A percentile compares a stretch with the other conserved stretches of the same genome.
Conservation (phyloP, 2,888 invertebrate genomes). For the Chaitophorus viminalis region DNA sequence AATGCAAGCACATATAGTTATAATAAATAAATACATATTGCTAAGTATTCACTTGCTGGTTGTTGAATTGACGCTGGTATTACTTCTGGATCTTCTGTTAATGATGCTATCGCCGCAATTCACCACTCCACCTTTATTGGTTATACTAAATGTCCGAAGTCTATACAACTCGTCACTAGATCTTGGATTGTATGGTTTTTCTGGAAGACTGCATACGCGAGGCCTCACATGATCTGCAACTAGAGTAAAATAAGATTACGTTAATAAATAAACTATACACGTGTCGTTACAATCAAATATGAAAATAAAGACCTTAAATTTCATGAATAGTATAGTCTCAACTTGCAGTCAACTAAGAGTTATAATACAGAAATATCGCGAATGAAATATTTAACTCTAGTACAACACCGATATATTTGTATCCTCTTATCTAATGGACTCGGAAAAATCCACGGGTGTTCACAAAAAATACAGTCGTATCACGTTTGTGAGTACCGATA, state of each 20-base stretch:
- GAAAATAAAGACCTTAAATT: background rate
- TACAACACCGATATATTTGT: background rate
- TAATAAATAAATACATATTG: background rate
- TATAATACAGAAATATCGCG: background rate
- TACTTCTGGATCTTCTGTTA: slow-evolving; percentile 83
- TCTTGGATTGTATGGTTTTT: slow-evolving; percentile 86
- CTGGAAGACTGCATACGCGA: slow-evolving; percentile 84
- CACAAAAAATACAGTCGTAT: no score
- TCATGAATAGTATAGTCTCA: background rate
- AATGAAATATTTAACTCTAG: background rate
- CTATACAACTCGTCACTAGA: slow-evolving; percentile 86
- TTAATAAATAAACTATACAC: background rate
- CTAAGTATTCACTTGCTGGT: slow-evolving; percentile 76
- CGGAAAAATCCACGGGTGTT: background rate
- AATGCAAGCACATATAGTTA: no score
- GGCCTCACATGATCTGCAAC: slow-evolving; percentile 87
- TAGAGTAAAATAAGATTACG: slow-evolving; percentile 67
- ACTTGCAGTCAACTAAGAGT: no score
- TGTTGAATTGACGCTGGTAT: slow-evolving; percentile 87
- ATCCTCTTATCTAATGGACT: slow-evolving; percentile 31
- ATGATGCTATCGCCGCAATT: slow-evolving; percentile 92
- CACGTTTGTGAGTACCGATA: no score
- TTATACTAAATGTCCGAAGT: slow-evolving; percentile 85
- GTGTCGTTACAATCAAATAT: background rate
- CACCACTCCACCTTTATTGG: slow-evolving; percentile 86